These are phyloP conservation scores for Lasioglossum leucozonium DNA, from an alignment of 2,888 invertebrate species.

Conservation along the genomic window DNA sequence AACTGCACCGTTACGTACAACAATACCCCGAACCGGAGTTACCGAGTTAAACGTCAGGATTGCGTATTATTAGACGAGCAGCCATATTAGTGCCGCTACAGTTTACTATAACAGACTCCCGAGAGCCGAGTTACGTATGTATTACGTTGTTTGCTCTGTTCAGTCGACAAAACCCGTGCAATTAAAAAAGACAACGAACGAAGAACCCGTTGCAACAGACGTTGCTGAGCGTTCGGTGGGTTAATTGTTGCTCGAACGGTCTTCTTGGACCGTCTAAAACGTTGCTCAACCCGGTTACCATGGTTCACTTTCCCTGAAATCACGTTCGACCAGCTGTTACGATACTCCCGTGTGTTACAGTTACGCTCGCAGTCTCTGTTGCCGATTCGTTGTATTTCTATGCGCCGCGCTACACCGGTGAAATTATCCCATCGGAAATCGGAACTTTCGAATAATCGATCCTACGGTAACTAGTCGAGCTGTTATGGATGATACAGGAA, in stretches of 20 bases:
- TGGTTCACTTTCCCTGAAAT: conserved; percentile 82
- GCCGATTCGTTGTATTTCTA: not conserved
- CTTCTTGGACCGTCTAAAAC: conserved; percentile 44
- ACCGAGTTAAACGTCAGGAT: conserved; percentile 30
- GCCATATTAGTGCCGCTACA: conserved; percentile 34
- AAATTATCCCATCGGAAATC: not conserved
- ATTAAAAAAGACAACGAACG: not conserved
- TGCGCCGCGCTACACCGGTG: not conserved
- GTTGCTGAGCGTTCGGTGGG: conserved; percentile 39
- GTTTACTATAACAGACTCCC: conserved; percentile 18
- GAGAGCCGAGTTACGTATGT: not conserved
- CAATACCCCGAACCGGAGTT: conserved; percentile 3
- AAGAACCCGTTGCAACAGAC: not conserved
- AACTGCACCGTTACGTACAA: conserved; percentile 1
- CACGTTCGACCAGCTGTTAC: conserved; percentile 58
- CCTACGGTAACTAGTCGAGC: not conserved
- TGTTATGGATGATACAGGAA: conserved; percentile 8
- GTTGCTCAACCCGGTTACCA: conserved; percentile 78
- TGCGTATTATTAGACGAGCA: conserved; percentile 16
- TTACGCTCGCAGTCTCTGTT: not conserved
- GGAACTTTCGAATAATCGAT: conserved; percentile 2
- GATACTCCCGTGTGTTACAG: conserved; percentile 21
- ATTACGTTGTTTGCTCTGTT: not conserved
- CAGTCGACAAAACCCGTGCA: not conserved
- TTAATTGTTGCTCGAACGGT: conserved; percentile 31